Evolutionary conservation across 2,888 invertebrate genomes (phyloP).

Genomic region (Rhodophaea formosa): DNA sequence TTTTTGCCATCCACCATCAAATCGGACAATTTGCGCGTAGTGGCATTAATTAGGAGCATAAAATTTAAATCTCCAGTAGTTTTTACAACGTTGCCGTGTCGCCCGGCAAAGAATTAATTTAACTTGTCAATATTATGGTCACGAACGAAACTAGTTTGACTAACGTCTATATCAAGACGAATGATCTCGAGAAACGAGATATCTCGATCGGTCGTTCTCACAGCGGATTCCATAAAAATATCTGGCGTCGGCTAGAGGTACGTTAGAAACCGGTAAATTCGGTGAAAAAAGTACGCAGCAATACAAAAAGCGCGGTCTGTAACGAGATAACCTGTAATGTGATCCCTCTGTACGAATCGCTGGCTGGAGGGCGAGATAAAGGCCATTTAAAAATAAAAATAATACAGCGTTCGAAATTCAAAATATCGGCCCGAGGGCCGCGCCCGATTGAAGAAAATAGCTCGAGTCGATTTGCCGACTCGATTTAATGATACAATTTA

Average conservation of each 20-base stretch:
- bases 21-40: constrained; percentile 60
- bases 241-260: constrained; percentile 47
- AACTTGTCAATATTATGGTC: constrained; percentile 72
- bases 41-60: constrained; percentile 65
- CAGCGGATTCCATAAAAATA: constrained; percentile 66
- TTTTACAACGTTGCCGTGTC: constrained; percentile 47
- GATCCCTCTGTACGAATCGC: constrained; percentile 70
- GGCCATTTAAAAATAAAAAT: constrained; percentile 61
- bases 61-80: constrained; percentile 57
- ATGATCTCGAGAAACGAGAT: constrained; percentile 71
- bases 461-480: constrained; percentile 43
- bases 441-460: constrained; percentile 52
- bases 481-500: constrained; percentile 41
- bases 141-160: constrained; percentile 66
- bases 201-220: constrained; percentile 59
- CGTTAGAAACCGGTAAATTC: constrained; percentile 58
- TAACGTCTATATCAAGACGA: constrained; percentile 68
- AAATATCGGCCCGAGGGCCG: constrained; percentile 59
- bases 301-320: constrained; percentile 52
- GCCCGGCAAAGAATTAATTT: constrained; percentile 60
- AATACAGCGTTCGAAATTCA: constrained; percentile 65
- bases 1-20: constrained; percentile 66
- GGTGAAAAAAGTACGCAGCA: constrained; percentile 52
- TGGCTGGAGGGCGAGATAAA: constrained; percentile 71
- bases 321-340: constrained; percentile 75